These are phyloP conservation scores for Drosophila novamexicana DNA, from an alignment of 1,140 invertebrate species.

Conservation along the genomic window DNA sequence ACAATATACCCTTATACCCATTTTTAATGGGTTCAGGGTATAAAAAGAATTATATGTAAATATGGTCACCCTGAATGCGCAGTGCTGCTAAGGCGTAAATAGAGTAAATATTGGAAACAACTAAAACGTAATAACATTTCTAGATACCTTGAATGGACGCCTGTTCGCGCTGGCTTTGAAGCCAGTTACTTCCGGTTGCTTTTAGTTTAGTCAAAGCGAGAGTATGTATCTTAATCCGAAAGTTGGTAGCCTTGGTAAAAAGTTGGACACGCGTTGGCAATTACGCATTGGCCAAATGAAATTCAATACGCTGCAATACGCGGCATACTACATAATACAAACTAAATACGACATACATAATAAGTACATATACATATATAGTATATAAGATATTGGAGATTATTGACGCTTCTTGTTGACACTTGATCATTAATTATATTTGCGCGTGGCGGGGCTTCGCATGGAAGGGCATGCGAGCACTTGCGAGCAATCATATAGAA, in stretches of 20 bases:
- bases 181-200: neutral
- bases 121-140: neutral
- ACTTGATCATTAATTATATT: constrained; percentile 81
- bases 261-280: constrained; percentile 44
- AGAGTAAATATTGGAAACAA: neutral
- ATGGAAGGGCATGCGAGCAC: constrained; percentile 10
- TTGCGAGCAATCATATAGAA: constrained; percentile 51
- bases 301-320: constrained; percentile 51
- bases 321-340: neutral
- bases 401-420: constrained; percentile 62
- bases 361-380: neutral
- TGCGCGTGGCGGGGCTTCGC: constrained; percentile 56
- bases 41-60: too few relatives aligned
- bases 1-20: too few relatives aligned
- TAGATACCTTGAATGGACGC: neutral
- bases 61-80: too few relatives aligned
- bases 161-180: neutral
- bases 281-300: constrained; percentile 59
- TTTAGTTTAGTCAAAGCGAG: neutral
- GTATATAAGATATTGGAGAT: constrained; percentile 66
- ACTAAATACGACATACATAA: neutral
- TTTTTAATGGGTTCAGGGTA: too few relatives aligned
- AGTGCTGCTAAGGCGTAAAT: neutral
- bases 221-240: neutral
- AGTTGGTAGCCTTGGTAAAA: constrained; percentile 23